Base-by-base conservation (phyloP, 2,888 invertebrate genomes). In the Synanthedon andrenaeformis region DNA sequence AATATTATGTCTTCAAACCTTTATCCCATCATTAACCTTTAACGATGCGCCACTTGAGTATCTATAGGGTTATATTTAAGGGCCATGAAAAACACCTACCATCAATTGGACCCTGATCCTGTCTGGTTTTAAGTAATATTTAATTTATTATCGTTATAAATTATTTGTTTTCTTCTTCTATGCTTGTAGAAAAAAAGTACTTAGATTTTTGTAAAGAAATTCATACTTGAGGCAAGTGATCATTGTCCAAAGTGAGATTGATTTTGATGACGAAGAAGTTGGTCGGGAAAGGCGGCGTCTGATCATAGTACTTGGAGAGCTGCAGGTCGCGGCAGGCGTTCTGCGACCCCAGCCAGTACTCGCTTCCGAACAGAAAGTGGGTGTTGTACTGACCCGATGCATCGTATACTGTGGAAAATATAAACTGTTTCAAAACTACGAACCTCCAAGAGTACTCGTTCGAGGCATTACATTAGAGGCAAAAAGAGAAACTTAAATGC, bases 331-430 rank as follows among this genome's bases (percentile, higher is more conserved):
- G 70, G 70, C 95, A 95, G 48, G 92, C 89, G 51, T 89, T 86
- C 60, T 90, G 88, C 51, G 94, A 93, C 3, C 95, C 95, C 66
- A 94, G 78, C 94, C 94, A 95, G 79, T 92, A 94, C 74, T 94
- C 93, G 74, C 93, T 94, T 14, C 94, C 94, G 67, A 93, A 94
- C 64, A 94, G 88, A 63, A 93, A 90, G 70, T 93, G 93, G 10
- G 93, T 90, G 12, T 91, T 91, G 82, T 95, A 95, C 61, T 92
- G 92, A 49, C 94, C 94, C 6, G 94, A 94, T 1, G 94, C 92
- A 72, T 95, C 95, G 66, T 90, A 92, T 76, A 94, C 94, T 95
- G 86, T 23, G 80, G 83, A 28, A 56, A 12, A 41, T 51, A 12
- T 49, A 48, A n/a, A 54, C 45, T 45, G 45, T 45, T n/a, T 45